Percentiles rank a stretch among this genome's conserved stretches.
Evolutionary conservation across 2,888 invertebrate genomes (phyloP).

Genomic region (Drosophila paramelanica): DNA sequence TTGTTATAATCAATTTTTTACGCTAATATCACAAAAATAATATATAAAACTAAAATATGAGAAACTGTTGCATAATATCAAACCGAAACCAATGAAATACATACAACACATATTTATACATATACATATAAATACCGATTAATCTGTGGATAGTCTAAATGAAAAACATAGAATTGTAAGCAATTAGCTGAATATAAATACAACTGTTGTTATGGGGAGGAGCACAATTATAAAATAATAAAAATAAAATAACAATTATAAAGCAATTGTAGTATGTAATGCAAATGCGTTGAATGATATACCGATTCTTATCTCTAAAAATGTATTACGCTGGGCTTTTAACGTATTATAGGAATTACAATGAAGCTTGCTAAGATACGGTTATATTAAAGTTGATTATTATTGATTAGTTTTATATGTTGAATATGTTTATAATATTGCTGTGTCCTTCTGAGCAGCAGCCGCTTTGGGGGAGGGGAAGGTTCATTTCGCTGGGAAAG

Average conservation of each 20-base stretch:
- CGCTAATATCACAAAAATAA: constrained; percentile 82
- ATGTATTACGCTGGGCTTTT: constrained; percentile 52
- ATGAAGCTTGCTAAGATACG: constrained; percentile 61
- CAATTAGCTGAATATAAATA: constrained; percentile 44
- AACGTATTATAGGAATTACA: constrained; percentile 49
- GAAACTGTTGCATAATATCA: constrained; percentile 59
- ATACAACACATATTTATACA: constrained; percentile 50
- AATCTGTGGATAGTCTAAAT: constrained; percentile 42
- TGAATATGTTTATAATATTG: constrained; percentile 73
- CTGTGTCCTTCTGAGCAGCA: constrained; percentile 71
- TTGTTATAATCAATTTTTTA: constrained; percentile 72
- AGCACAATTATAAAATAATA: constrained; percentile 29
- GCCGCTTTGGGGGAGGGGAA: constrained; percentile 61
- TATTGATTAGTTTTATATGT: constrained; percentile 67
- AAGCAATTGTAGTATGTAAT: constrained; percentile 35
- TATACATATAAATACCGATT: constrained; percentile 45
- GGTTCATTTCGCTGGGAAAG: constrained; percentile 44
- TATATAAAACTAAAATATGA: constrained; percentile 75
- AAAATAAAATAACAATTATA: constrained; percentile 52
- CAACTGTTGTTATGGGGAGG: constrained; percentile 45
- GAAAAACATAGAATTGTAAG: constrained; percentile 35
- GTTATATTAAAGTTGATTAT: constrained; percentile 71
- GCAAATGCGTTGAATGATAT: constrained; percentile 47
- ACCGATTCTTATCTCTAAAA: constrained; percentile 59
- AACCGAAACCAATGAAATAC: constrained; percentile 66